These are phyloP conservation scores for Myripristis jacobus DNA, from an alignment of 2,797 vertebrate species.

Conservation along the genomic window DNA sequence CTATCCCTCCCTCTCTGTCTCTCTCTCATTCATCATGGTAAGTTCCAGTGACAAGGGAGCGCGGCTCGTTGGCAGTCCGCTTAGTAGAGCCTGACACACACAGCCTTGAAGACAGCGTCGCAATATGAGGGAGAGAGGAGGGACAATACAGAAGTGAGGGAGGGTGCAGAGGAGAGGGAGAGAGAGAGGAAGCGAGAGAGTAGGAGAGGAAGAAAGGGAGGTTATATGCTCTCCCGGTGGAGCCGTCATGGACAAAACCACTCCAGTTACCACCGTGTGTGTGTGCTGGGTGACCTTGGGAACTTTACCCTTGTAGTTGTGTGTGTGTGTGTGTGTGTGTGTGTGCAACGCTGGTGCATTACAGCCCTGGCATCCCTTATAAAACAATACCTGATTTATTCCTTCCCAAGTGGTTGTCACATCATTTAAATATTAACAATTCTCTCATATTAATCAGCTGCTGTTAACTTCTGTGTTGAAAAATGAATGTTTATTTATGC, in stretches of 20 bases:
- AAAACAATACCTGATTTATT: background rate
- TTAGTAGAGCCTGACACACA: slow-evolving; percentile 72
- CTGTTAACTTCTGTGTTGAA: no score
- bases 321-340: slow-evolving; percentile 15
- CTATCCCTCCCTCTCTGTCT: slow-evolving; percentile 31
- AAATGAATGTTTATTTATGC: background rate
- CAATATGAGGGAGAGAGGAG: slow-evolving; percentile 57
- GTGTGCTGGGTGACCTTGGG: slow-evolving; percentile 63
- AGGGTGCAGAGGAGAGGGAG: slow-evolving; percentile 8
- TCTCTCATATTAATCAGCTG: no score
- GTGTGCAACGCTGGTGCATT: background rate
- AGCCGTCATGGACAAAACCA: slow-evolving; percentile 54
- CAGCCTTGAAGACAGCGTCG: slow-evolving; percentile 67
- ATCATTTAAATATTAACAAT: background rate
- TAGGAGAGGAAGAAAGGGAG: slow-evolving; percentile 42
- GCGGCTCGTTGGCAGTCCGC: slow-evolving; percentile 67
- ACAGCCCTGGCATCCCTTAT: no score
- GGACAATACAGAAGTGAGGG: slow-evolving; percentile 42
- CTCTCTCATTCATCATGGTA: slow-evolving; percentile 77
- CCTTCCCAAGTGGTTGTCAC: no score
- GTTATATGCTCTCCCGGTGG: slow-evolving; percentile 65
- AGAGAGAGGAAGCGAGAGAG: slow-evolving; percentile 20
- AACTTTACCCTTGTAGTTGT: slow-evolving; percentile 5
- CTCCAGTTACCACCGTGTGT: background rate
- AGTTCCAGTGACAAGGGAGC: slow-evolving; percentile 68